Conservation (phyloP, 2,888 invertebrate species). For the Drosophila prostipennis region DNA sequence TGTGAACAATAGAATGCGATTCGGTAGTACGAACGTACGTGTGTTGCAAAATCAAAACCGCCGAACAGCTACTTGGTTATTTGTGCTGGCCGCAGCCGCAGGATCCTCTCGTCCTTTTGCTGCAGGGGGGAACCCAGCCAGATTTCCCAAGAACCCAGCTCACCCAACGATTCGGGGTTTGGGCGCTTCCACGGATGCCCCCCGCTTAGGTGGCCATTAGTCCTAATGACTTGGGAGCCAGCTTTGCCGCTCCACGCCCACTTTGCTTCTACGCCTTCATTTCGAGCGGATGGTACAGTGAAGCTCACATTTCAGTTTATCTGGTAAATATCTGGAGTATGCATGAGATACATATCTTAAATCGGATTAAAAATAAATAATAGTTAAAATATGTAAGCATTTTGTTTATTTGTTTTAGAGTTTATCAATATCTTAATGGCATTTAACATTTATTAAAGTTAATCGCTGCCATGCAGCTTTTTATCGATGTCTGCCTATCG, state of each 20-base stretch:
- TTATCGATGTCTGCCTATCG: conserved; percentile 8
- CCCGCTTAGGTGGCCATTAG: conserved; percentile 76
- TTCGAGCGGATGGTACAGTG: conserved; percentile 27
- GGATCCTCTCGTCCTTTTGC: conserved; percentile 2
- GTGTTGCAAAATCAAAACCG: conserved; percentile 72
- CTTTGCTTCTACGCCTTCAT: conserved; percentile 5
- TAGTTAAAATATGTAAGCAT: too few species aligned
- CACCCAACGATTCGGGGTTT: neutral
- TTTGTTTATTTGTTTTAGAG: too few species aligned
- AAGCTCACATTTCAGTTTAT: neutral
- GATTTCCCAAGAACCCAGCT: neutral
- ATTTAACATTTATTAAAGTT: neutral
- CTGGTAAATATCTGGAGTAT: too few species aligned
- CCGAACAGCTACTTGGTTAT: conserved; percentile 52
- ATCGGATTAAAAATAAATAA: too few species aligned
- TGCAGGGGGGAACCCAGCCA: neutral
- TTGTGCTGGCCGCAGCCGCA: conserved; percentile 53
- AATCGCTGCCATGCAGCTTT: neutral
- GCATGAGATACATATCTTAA: too few species aligned
- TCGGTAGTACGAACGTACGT: conserved; percentile 29
- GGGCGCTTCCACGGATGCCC: neutral
- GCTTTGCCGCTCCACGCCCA: conserved; percentile 14
- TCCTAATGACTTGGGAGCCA: conserved; percentile 72
- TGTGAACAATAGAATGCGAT: conserved; percentile 55
- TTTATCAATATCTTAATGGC: too few species aligned